Conservation (phyloP, 2,888 invertebrate species). For the Invenusta paracnida region DNA sequence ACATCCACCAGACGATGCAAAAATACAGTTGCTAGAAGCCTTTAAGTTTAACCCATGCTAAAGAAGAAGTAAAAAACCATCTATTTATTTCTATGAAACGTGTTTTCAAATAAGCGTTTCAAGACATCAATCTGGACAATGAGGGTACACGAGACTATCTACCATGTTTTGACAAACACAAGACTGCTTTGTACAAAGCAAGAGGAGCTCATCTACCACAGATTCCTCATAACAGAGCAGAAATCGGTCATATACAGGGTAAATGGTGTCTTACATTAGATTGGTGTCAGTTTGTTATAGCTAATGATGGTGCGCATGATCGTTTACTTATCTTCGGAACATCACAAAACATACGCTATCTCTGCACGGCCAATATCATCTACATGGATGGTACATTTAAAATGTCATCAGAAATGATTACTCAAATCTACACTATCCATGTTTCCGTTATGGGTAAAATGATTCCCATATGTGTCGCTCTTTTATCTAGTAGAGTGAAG, state of each 20-base stretch:
- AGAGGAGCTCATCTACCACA: conserved; percentile 7
- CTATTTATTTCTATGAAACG: conserved; percentile 23
- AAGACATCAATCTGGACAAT: conserved; percentile 25
- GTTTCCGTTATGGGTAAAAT: not conserved
- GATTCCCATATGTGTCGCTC: conserved; percentile 16
- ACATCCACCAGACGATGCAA: too few species aligned
- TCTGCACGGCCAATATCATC: not conserved
- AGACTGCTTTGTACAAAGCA: conserved; percentile 21
- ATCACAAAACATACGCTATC: not conserved
- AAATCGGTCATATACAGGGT: not conserved
- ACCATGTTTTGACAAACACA: conserved; percentile 18
- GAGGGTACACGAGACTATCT: conserved; percentile 21
- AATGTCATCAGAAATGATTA: not conserved
- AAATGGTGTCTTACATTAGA: not conserved
- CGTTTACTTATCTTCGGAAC: not conserved
- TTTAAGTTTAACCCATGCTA: too few species aligned
- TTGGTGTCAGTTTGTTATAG: not conserved
- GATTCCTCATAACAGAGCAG: not conserved
- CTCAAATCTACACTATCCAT: not conserved
- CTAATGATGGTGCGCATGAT: not conserved
- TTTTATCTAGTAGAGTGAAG: conserved; percentile 5
- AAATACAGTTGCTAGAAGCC: too few species aligned
- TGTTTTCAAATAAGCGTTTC: not conserved
- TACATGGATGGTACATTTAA: not conserved
- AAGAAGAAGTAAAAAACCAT: too few species aligned